Evolutionary conservation across 2,888 invertebrate genomes (phyloP), one percentile per base, ranked within the genome.

Genomic region (Nematopogon swammerdamellus): DNA sequence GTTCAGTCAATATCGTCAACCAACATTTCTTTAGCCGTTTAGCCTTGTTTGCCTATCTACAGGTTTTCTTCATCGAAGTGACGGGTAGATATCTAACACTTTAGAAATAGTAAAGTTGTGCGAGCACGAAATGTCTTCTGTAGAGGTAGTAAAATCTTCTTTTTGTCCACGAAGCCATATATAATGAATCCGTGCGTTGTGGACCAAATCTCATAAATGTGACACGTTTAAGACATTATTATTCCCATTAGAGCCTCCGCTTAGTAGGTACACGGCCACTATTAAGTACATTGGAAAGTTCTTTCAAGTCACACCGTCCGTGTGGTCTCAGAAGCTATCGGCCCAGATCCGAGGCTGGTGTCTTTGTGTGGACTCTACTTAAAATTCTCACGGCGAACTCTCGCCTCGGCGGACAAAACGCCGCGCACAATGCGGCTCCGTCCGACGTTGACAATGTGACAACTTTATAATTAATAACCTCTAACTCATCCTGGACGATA

Each of bases 381-480:
- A 65, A 64, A 67, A 72, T 70, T 75, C 76, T 76, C 77, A 77
- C 77, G 73, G 55, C 57, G 63, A 57, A 73, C 36, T 36, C 36
- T 36, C 36, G 36, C 36, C 25, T 25, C 25, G 36, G 3, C 36
- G n/a, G 70, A 77, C 77, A 76, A 77, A 75, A 64, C 62, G 48
- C 36, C 54, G 48, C 49, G 61, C 59, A 76, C 74, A 76, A 76
- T 70, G 58, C 62, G 55, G 25, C 56, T 69, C 72, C 75, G 75
- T 59, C 62, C 58, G 20, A 58, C 57, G 61, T 65, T 65, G 72
- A 73, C 75, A 72, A 70, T 74, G 68, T 75, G 77, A 72, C 77
- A 71, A 65, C 72, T 72, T 69, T 70, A 74, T 77, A 77, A 77
- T 77, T 79, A 79, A 79, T 79, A 76, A 73, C 77, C 71, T 70